Percentiles rank a stretch among this genome's conserved stretches.
Conservation (phyloP, 2,797 vertebrate genomes). For the Pampus argenteus region DNA sequence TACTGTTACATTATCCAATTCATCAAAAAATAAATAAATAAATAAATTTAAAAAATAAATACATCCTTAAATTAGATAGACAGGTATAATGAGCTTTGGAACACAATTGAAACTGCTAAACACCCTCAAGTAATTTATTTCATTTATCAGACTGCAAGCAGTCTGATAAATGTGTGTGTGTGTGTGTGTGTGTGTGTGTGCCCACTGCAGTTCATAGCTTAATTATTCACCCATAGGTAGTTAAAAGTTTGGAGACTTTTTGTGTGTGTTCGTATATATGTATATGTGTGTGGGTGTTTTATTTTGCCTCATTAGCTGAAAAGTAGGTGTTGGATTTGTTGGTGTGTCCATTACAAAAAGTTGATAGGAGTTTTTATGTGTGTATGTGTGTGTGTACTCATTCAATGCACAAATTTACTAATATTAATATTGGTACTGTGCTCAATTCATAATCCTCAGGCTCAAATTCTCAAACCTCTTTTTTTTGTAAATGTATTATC, state of each 20-base stretch:
- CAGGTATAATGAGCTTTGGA: slow-evolving; percentile 27
- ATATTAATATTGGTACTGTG: too few relatives aligned
- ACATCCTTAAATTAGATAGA: neutral
- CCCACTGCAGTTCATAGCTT: neutral
- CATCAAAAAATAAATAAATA: too few relatives aligned
- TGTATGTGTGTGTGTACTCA: neutral
- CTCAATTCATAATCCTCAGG: too few relatives aligned
- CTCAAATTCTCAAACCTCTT: too few relatives aligned
- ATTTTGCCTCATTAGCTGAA: slow-evolving; percentile 18
- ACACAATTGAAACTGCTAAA: slow-evolving; percentile 7
- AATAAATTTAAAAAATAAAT: too few relatives aligned
- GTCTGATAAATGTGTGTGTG: neutral
- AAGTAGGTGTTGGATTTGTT: neutral
- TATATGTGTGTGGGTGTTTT: neutral
- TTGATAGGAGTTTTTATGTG: too few relatives aligned
- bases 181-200: neutral
- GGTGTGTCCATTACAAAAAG: too few relatives aligned
- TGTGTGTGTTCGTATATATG: neutral
- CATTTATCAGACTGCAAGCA: neutral
- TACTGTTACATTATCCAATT: neutral
- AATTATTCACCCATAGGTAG: slow-evolving; percentile 19
- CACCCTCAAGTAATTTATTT: slow-evolving; percentile 5
- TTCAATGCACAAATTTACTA: too few relatives aligned
- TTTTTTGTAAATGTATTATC: too few relatives aligned
- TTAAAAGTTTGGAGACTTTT: slow-evolving; percentile 32